These are phyloP conservation scores for Oscheius sp. DNA, from an alignment of 2,888 invertebrate species.

Conservation along the genomic window DNA sequence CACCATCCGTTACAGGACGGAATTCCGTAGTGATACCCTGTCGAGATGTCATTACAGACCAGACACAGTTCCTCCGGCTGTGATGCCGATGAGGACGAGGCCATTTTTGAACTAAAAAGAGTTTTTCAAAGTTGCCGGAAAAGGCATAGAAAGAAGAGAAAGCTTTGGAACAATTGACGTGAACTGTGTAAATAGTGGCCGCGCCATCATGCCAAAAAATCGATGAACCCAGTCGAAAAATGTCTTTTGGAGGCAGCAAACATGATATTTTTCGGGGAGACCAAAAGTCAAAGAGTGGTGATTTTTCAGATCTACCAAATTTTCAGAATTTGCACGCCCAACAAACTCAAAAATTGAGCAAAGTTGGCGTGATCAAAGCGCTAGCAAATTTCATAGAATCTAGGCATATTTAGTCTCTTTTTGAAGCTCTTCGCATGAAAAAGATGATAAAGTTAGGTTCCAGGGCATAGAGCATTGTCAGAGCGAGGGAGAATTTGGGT, in stretches of 20 bases:
- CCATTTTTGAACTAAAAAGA: conserved; percentile 8
- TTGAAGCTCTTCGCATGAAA: too few relatives aligned
- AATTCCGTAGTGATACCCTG: conserved; percentile 71
- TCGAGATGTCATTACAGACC: conserved; percentile 68
- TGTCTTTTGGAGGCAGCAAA: not conserved
- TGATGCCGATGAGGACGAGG: conserved; percentile 40
- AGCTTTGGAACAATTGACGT: conserved; percentile 28
- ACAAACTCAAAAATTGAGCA: too few relatives aligned
- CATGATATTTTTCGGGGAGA: not conserved
- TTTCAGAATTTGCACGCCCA: too few relatives aligned
- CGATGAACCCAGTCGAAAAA: too few relatives aligned
- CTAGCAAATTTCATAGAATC: too few relatives aligned
- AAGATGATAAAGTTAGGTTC: too few relatives aligned
- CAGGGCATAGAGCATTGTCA: too few relatives aligned
- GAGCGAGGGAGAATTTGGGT: too few relatives aligned
- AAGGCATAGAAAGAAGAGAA: not conserved
- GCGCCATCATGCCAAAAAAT: not conserved
- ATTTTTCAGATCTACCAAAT: too few relatives aligned
- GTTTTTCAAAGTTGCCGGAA: not conserved
- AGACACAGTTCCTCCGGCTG: conserved; percentile 61
- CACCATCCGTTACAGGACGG: conserved; percentile 72
- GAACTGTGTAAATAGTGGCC: conserved; percentile 17
- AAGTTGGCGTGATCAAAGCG: too few relatives aligned
- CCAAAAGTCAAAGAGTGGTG: too few relatives aligned
- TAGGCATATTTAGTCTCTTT: too few relatives aligned